Evolutionary conservation across 2,888 invertebrate species (phyloP).

Genomic region (Dione vanillae): DNA sequence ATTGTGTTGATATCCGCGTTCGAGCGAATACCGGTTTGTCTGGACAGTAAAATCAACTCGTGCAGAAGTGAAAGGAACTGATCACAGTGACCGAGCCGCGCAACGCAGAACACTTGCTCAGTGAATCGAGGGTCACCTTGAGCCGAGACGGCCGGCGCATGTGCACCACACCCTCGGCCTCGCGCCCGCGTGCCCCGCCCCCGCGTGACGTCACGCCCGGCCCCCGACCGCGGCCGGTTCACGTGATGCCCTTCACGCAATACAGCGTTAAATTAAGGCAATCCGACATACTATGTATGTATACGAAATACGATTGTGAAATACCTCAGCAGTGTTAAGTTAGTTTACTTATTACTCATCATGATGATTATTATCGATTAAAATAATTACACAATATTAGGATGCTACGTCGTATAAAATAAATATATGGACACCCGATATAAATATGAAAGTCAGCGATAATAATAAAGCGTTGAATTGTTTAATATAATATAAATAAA

Average conservation of each 20-base stretch:
- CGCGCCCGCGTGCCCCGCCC: conserved; percentile 53
- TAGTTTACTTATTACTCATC: neutral
- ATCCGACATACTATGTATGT: conserved; percentile 45
- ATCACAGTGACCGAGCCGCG: conserved; percentile 56
- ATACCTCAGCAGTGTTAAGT: conserved; percentile 41
- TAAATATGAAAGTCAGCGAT: neutral
- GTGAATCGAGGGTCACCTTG: conserved; percentile 80
- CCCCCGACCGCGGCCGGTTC: conserved; percentile 53
- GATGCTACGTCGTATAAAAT: neutral
- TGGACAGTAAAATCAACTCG: conserved; percentile 51
- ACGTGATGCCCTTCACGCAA: conserved; percentile 74
- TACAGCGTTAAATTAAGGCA: conserved; percentile 59
- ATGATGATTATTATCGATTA: conserved; percentile 7
- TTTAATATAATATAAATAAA: too few species aligned
- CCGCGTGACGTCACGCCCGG: conserved; percentile 67
- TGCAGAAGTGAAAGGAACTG: conserved; percentile 69
- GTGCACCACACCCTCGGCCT: conserved; percentile 81
- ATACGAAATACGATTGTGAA: conserved; percentile 51
- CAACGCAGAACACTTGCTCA: conserved; percentile 65
- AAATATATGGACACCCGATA: too few species aligned
- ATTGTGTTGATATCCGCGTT: conserved; percentile 69
- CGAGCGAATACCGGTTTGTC: conserved; percentile 67
- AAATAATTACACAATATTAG: neutral
- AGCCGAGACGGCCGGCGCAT: conserved; percentile 73
- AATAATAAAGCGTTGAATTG: too few species aligned